Conservation (phyloP, 2,888 invertebrate genomes). For the Unio delphinus region DNA sequence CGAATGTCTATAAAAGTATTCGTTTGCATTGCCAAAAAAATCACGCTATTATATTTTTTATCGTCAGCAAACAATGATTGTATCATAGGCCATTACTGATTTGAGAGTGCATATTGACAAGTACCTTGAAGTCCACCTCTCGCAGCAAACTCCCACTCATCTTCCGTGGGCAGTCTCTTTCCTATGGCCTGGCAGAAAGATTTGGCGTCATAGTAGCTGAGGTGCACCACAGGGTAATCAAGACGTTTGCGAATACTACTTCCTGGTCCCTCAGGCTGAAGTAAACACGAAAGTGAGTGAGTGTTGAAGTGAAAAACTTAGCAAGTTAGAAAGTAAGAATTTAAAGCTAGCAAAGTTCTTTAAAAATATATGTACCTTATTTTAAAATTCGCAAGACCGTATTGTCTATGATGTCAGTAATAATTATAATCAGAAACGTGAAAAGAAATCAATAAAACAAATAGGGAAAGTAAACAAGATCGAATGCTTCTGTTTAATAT, state of each 20-base stretch:
- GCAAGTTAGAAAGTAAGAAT: neutral
- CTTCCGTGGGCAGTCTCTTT: constrained; percentile 68
- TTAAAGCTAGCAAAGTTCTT: no score
- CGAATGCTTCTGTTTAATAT: no score
- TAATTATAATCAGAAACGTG: no score
- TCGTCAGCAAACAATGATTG: no score
- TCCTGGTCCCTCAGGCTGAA: constrained; percentile 66
- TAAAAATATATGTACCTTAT: no score
- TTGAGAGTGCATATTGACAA: constrained; percentile 1
- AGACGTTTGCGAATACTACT: constrained; percentile 48
- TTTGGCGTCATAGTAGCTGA: constrained; percentile 66
- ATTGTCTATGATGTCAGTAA: no score
- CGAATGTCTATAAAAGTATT: no score
- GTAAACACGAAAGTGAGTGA: neutral
- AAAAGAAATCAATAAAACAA: no score
- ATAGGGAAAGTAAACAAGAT: no score
- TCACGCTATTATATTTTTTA: no score
- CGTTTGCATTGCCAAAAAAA: no score
- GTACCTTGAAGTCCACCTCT: constrained; percentile 56
- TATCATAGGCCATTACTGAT: neutral
- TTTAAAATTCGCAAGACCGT: no score
- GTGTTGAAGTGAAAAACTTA: neutral
- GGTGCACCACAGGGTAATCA: constrained; percentile 67
- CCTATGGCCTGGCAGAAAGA: constrained; percentile 66
- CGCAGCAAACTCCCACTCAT: constrained; percentile 70